Conservation (phyloP, 2,888 invertebrate genomes). For the Bibio marci region DNA sequence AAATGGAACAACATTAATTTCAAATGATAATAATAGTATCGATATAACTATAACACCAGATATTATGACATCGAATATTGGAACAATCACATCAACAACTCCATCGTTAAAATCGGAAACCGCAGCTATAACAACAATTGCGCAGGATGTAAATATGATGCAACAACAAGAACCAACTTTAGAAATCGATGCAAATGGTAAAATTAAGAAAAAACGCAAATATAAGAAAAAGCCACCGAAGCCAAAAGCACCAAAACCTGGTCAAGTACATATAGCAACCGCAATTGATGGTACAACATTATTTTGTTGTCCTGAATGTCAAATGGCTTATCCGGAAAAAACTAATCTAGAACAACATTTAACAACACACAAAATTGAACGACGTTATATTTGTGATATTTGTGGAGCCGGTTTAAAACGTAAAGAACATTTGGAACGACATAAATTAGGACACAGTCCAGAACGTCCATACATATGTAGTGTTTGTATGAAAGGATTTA, state of each 20-base stretch:
- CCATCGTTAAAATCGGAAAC: not conserved
- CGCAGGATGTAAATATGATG: not conserved
- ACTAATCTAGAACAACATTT: conserved; percentile 61
- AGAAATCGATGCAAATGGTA: conserved; percentile 15
- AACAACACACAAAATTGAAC: conserved; percentile 60
- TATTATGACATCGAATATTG: not conserved
- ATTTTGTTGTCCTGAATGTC: conserved; percentile 66
- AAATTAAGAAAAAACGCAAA: conserved; percentile 55
- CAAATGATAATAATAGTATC: not conserved
- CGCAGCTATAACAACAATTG: not conserved
- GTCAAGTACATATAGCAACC: conserved; percentile 58
- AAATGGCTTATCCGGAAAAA: conserved; percentile 67
- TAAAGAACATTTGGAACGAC: conserved; percentile 61
- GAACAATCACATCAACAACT: not conserved
- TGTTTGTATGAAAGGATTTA: conserved; percentile 62
- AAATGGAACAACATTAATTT: not conserved
- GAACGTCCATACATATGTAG: conserved; percentile 64
- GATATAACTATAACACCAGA: not conserved
- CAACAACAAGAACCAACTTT: conserved; percentile 16
- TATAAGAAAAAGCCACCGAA: conserved; percentile 67
- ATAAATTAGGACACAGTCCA: conserved; percentile 65
- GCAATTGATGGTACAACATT: conserved; percentile 57
- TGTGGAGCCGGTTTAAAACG: conserved; percentile 62
- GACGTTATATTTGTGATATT: conserved; percentile 59
- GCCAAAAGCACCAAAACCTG: conserved; percentile 62